These are phyloP conservation scores for Macroglossus sobrinus DNA, from an alignment of 2,113 vertebrate species.

Conservation along the genomic window DNA sequence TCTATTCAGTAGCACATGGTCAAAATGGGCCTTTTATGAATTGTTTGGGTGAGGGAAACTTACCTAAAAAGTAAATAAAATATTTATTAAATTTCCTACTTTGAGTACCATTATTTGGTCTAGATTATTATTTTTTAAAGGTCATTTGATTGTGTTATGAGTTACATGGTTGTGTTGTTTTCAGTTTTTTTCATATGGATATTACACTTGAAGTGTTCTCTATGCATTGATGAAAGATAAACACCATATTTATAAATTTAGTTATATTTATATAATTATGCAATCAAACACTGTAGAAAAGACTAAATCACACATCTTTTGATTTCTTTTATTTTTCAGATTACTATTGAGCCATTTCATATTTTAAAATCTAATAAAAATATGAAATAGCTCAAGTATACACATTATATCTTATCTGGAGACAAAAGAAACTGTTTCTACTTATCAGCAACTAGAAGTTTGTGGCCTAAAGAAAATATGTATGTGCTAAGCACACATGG, in stretches of 20 bases:
- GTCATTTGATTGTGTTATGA: not conserved
- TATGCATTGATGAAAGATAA: not conserved
- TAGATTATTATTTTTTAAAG: not conserved
- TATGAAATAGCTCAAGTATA: constrained; percentile 47
- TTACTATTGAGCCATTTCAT: constrained; percentile 40
- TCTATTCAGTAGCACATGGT: not conserved
- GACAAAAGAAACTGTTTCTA: constrained; percentile 52
- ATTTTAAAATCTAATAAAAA: constrained; percentile 34
- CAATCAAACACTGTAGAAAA: constrained; percentile 23
- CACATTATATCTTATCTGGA: not conserved
- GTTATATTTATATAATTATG: constrained; percentile 47
- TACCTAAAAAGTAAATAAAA: not conserved
- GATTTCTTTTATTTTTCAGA: not conserved
- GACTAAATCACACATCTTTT: not conserved
- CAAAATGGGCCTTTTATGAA: not conserved
- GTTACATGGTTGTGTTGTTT: not conserved
- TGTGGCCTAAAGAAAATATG: constrained; percentile 17
- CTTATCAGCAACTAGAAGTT: constrained; percentile 28
- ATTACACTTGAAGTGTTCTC: not conserved
- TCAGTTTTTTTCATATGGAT: not conserved
- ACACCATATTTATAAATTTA: not conserved
- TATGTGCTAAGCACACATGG: constrained; percentile 29
- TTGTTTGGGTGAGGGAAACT: not conserved
- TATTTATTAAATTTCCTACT: not conserved
- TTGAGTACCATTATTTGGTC: not conserved